Evolutionary conservation across 2,888 invertebrate species (phyloP), one percentile per base, ranked within the genome.

Genomic region (Lycia hirtaria): DNA sequence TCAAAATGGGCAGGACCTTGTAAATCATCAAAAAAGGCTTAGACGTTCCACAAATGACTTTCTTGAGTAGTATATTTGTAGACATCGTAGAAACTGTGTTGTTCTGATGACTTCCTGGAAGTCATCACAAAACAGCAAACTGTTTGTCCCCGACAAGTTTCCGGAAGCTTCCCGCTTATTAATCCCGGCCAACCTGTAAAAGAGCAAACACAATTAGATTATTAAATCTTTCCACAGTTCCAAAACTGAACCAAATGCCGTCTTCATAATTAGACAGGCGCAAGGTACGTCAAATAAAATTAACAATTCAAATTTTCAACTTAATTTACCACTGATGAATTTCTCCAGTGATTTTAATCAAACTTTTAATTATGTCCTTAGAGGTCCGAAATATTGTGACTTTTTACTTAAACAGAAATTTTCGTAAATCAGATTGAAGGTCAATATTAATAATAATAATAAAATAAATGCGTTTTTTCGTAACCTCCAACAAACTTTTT

Each of bases 281-380:
- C 78, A 77, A 81, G 79, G 76, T 80, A 78, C 77, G 78, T 77
- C 72, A 76, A 81, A 81, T 81, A 77, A 80, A 80, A 84, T 86
- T 85, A 80, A 76, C 81, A 83, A 83, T 86, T 77, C 83, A 84
- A 85, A 85, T 86, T 78, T 73, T 72, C 71, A 76, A 81, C 75
- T 80, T 82, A 72, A 81, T 81, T 80, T 80, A 74, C 72, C 75
- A 74, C 73, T 80, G 81, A 83, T 78, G 76, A 85, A 84, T 80
- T 83, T 80, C 78, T 74, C 72, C 65, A 72, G 72, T 69, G 73
- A 45, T 79, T 73, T 76, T 76, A 77, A 79, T 79, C 68, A 77
- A 81, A 83, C 68, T 80, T 81, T 76, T 70, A 65, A 78, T 77
- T 79, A 71, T 67, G 69, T 63, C 76, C 72, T 73, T 47, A 26